Conservation (phyloP, 2,888 invertebrate species). For the Cremastinae sp. region DNA sequence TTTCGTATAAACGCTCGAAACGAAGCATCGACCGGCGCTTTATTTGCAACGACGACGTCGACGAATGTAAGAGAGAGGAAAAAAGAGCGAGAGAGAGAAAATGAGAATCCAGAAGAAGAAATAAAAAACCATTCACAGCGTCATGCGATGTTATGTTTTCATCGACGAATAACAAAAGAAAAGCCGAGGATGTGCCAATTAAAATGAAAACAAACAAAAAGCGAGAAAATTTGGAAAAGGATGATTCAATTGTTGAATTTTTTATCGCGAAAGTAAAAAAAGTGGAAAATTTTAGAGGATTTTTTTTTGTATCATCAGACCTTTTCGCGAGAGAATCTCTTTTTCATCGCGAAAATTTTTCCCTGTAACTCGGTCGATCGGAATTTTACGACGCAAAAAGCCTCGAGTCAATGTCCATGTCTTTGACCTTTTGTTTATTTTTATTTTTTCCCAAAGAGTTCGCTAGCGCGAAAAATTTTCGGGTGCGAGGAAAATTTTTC, state of each 20-base stretch:
- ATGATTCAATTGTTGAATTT: neutral
- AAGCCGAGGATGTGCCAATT: constrained; percentile 29
- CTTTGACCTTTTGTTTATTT: no score
- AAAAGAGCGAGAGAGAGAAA: constrained; percentile 5
- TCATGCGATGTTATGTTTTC: constrained; percentile 55
- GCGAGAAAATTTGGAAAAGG: neutral
- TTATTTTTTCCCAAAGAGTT: no score
- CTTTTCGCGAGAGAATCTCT: no score
- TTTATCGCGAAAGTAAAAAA: neutral
- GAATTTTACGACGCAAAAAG: no score
- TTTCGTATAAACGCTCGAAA: constrained; percentile 22
- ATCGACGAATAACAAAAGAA: constrained; percentile 50
- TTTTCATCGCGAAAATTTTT: no score
- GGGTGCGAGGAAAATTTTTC: neutral
- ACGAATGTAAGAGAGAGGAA: constrained; percentile 6
- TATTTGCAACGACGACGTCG: constrained; percentile 42
- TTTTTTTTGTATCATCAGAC: no score
- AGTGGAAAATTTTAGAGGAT: neutral
- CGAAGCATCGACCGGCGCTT: constrained; percentile 49
- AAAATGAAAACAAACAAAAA: constrained; percentile 14
- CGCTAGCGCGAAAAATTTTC: neutral
- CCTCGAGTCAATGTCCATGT: no score
- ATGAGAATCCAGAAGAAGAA: constrained; percentile 12
- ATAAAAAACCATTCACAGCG: constrained; percentile 53
- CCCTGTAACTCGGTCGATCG: no score